A percentile compares a stretch with the other conserved stretches of the same genome.
These are phyloP conservation scores for Andricus grossulariae DNA, from an alignment of 1,140 invertebrate species.

Conservation along the genomic window DNA sequence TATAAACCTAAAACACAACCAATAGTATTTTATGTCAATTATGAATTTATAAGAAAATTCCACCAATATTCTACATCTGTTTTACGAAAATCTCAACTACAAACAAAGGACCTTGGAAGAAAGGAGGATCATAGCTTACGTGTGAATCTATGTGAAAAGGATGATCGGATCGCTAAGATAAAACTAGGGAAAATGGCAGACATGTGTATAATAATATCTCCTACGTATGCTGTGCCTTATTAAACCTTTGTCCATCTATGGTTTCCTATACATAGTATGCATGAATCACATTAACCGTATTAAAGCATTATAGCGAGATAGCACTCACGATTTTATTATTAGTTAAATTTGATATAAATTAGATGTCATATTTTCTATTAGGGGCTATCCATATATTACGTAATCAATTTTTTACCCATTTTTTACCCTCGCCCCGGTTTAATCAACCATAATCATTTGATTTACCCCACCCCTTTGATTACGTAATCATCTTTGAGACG, in stretches of 20 bases:
- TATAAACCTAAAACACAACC: too few species aligned
- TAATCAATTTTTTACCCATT: too few species aligned
- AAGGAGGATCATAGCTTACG: neutral
- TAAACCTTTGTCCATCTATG: neutral
- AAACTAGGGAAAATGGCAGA: neutral
- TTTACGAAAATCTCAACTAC: neutral
- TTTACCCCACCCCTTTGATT: too few species aligned
- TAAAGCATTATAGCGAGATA: too few species aligned
- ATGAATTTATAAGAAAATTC: neutral
- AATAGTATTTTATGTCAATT: too few species aligned
- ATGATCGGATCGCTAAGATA: neutral
- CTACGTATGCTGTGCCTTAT: neutral
- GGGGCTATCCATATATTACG: too few species aligned
- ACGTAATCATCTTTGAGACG: too few species aligned
- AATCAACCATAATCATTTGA: too few species aligned
- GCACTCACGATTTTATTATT: too few species aligned
- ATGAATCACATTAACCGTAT: too few species aligned
- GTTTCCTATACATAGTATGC: neutral
- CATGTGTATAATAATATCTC: neutral
- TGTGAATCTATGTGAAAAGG: neutral
- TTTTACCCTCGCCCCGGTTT: too few species aligned
- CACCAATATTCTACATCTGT: neutral
- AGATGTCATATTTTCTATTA: neutral
- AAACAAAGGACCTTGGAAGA: neutral
- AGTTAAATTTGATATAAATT: neutral